Evolutionary conservation across 2,797 vertebrate species (phyloP), one percentile per base, ranked within the genome.

Genomic region (Glossophaga mutica): DNA sequence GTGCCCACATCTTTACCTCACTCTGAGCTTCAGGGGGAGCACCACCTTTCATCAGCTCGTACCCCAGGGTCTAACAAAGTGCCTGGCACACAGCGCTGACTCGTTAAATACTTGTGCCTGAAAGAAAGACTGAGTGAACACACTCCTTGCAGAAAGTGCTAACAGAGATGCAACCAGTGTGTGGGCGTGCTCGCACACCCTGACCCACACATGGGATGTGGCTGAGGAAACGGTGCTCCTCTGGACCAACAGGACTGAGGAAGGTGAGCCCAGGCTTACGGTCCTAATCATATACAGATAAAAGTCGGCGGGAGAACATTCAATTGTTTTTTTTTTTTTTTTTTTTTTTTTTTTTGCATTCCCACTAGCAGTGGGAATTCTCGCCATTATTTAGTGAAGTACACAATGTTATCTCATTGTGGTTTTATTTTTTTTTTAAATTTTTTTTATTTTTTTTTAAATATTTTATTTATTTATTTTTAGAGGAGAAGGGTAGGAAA

Each of bases 271-370:
- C 79, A 57, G 74, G 71, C 18, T 83, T 44, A 48, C 0, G 55
- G 68, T 76, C 39, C 87, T 87, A 67, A 37, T 79, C 44, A 92
- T 3, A 81, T 48, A 82, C 9, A 62, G 59, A 89, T 67, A 86
- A 82, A 92, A 83, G 95, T 44, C 11, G 81, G 93, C 65, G 78
- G 16, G 32, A 65, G 68, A 96, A 94, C 86, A 94, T 5, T 19
- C 65, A 39, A 39, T n/a, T 83, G 52, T 50, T 48, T 22, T n/a
- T n/a, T n/a, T n/a, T n/a, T n/a, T n/a, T n/a, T n/a, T n/a, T n/a
- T n/a, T n/a, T n/a, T n/a, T n/a, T n/a, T n/a, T n/a, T n/a, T n/a
- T n/a, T n/a, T n/a, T n/a, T n/a, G n/a, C n/a, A n/a, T n/a, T n/a
- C n/a, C n/a, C n/a, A n/a, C n/a, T n/a, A n/a, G n/a, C n/a, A n/a